phyloP scores from a whole-genome alignment of 2,113 vertebrate species.

The Tapirus terrestris region DNA sequence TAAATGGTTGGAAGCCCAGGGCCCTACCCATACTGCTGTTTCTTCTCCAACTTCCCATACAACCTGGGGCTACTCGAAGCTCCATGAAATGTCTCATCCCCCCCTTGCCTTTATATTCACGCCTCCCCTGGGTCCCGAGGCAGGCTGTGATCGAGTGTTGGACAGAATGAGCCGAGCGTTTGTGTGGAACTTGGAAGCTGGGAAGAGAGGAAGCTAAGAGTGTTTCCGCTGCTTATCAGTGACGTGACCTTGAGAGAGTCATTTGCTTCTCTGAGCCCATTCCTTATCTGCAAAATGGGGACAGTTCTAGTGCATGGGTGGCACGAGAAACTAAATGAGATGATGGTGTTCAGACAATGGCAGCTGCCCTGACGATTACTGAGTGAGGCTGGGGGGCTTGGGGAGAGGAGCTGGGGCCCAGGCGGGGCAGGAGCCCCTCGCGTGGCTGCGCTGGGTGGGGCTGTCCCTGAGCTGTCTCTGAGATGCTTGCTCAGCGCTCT shows the following conservation, averaged over 20 bases:
- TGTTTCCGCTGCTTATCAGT: background rate
- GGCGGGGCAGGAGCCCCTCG: background rate
- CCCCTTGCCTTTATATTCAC: background rate
- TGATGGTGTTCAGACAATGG: background rate
- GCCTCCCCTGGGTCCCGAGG: background rate
- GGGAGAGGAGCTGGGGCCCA: background rate
- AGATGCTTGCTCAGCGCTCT: background rate
- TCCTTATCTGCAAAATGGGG: background rate
- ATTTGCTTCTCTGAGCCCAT: background rate
- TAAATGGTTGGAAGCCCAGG: background rate
- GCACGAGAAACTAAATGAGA: background rate
- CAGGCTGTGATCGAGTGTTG: background rate
- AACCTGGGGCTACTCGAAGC: background rate
- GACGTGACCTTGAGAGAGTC: background rate
- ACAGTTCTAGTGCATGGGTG: rapidly evolving
- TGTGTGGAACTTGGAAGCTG: background rate
- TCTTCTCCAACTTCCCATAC: background rate
- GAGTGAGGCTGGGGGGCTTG: background rate
- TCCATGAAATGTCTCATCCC: background rate
- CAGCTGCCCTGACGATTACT: rapidly evolving
- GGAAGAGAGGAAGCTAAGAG: background rate
- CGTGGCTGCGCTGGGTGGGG: background rate
- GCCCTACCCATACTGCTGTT: background rate
- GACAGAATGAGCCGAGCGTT: background rate
- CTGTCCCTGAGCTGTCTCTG: background rate